Base-by-base conservation (phyloP, 2,113 vertebrate species). In the Coturnix japonica region DNA sequence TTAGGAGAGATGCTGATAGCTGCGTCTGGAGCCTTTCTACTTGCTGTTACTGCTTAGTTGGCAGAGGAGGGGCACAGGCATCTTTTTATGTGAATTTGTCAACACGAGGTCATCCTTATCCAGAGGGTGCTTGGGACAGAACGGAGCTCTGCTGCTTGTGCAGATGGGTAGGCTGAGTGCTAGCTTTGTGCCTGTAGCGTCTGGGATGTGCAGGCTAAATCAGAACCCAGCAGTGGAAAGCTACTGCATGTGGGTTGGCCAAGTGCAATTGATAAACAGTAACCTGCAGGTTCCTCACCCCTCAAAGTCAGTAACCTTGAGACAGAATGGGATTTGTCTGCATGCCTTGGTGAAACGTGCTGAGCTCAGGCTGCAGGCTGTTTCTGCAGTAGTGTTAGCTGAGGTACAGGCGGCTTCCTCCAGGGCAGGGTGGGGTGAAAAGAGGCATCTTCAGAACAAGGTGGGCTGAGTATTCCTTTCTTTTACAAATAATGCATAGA, bases 401-500 rank as follows among this genome's bases (percentile, higher is more conserved):
- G 61, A 67, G 53, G 28, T 37, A 73, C 59, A 51, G 69, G 46
- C 63, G 59, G 49, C 41, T 37, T 43, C 81, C 44, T 17, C 33
- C 23, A 13, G 70, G 39, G 37, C 37, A 37, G 37, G 37, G 37
- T 37, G 37, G 37, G 37, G 37, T 37, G 37, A 37, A 37, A 37
- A 37, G 37, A 37, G 37, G 37, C 37, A 37, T 37, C 37, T 37
- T 37, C 37, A 37, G 37, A 37, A 37, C 37, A 37, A 37, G 37
- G 37, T 37, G 37, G 37, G 37, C 37, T 37, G 37, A 37, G 37
- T 88, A 96, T 96, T 97, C 95, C 92, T 63, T 91, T 93, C 18
- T 89, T 85, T 80, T 85, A 69, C 80, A 84, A 81, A 43, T 78
- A 53, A 51, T 15, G 10, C 23, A 7, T 47, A 67, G 60, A 81